These are phyloP conservation scores for Aphyosemion australe DNA, from an alignment of 2,113 vertebrate species.

Conservation along the genomic window DNA sequence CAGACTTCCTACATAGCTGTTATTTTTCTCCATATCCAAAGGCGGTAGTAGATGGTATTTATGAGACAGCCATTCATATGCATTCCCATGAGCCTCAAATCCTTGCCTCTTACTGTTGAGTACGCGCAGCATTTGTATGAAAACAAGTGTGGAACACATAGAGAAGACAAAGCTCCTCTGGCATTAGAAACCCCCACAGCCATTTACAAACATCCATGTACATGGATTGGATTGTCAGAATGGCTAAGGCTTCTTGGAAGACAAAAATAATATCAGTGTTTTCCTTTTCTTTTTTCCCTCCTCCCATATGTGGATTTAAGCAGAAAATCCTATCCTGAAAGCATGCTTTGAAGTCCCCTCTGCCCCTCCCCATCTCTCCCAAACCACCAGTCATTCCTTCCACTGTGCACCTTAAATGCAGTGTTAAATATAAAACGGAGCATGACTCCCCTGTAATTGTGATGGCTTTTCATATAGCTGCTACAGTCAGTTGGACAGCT, in stretches of 20 bases:
- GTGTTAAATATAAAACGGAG: conserved; percentile 76
- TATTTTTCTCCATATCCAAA: conserved; percentile 11
- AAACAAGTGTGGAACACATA: conserved; percentile 28
- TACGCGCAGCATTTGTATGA: conserved; percentile 4
- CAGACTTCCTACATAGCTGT: conserved; percentile 1
- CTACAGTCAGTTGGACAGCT: conserved; percentile 48
- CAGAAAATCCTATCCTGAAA: conserved; percentile 75
- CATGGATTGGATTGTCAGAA: conserved; percentile 55
- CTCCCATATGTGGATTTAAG: conserved; percentile 73
- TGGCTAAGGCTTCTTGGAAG: conserved; percentile 47
- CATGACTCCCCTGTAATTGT: conserved; percentile 73
- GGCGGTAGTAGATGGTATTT: conserved; percentile 17
- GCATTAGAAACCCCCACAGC: conserved; percentile 30
- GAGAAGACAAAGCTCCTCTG: conserved; percentile 31
- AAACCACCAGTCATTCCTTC: conserved; percentile 32
- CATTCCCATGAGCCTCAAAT: conserved; percentile 19
- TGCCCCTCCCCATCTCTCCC: conserved; percentile 42
- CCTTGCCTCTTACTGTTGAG: conserved; percentile 5
- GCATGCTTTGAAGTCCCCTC: conserved; percentile 76
- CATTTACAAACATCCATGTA: conserved; percentile 27
- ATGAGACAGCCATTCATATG: conserved; percentile 16
- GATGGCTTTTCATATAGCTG: conserved; percentile 55
- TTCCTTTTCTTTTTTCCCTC: conserved; percentile 66
- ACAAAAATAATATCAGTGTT: conserved; percentile 55
- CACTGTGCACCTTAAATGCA: conserved; percentile 54